Conservation (phyloP, 2,888 invertebrate genomes). For the Mimas tiliae region DNA sequence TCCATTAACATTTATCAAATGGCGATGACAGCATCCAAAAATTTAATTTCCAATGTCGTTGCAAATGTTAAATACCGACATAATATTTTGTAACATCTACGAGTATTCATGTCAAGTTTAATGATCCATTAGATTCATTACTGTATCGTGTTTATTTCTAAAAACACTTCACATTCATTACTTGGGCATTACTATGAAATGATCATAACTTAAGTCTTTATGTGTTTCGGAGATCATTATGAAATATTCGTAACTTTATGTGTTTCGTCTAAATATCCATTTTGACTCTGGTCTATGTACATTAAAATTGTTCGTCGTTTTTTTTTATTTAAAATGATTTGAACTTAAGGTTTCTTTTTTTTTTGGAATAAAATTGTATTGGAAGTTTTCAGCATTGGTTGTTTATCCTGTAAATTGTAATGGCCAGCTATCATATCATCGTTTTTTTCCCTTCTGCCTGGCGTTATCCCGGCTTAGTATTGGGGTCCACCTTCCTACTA, state of each 20-base stretch:
- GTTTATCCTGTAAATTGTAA: too few relatives aligned
- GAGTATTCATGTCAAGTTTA: constrained; percentile 2
- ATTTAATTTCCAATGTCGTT: background rate
- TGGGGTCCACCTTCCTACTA: too few relatives aligned
- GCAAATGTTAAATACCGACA: background rate
- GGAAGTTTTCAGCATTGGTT: too few relatives aligned
- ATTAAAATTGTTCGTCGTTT: background rate
- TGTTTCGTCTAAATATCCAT: background rate
- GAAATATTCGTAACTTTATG: too few relatives aligned
- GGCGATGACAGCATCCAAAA: background rate
- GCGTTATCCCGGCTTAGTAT: too few relatives aligned
- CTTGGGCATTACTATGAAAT: background rate
- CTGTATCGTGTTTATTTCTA: background rate
- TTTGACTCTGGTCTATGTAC: background rate
- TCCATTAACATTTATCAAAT: background rate
- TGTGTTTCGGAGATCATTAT: too few relatives aligned
- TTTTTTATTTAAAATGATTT: too few relatives aligned
- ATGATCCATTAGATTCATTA: constrained; percentile 8
- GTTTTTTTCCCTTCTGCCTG: too few relatives aligned
- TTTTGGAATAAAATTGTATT: too few relatives aligned
- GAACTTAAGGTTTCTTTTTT: too few relatives aligned
- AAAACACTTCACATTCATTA: background rate
- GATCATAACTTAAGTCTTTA: too few relatives aligned
- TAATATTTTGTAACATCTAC: background rate
- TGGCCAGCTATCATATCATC: too few relatives aligned